Conservation (phyloP, 2,113 vertebrate genomes). For the Corvus moneduloides region DNA sequence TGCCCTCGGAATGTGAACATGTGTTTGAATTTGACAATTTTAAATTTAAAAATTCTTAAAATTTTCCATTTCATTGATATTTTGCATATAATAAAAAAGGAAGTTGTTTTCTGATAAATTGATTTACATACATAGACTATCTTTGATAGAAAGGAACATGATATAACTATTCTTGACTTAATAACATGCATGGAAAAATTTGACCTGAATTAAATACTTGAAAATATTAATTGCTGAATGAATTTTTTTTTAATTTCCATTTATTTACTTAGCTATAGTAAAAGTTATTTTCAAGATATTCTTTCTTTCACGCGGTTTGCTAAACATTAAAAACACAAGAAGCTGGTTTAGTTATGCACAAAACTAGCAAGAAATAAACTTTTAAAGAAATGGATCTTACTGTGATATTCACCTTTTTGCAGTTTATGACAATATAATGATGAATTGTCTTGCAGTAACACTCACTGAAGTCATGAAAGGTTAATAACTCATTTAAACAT, state of each 20-base stretch:
- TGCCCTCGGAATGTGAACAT: background rate
- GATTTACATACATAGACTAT: background rate
- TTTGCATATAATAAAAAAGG: background rate
- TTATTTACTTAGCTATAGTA: background rate
- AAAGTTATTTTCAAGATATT: background rate
- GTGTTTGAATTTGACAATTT: background rate
- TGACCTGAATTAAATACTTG: background rate
- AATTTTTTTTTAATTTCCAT: background rate
- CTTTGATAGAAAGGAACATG: background rate
- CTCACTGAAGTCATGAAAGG: slow-evolving; percentile 52
- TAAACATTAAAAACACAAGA: background rate
- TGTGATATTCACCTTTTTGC: slow-evolving; percentile 35
- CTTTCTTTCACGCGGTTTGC: background rate
- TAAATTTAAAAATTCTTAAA: background rate
- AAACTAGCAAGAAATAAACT: slow-evolving; percentile 24
- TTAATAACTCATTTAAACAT: slow-evolving; percentile 70
- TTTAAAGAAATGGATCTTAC: slow-evolving; percentile 45
- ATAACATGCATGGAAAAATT: background rate
- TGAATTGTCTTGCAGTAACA: slow-evolving; percentile 18
- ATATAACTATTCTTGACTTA: background rate
- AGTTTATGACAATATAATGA: slow-evolving; percentile 26
- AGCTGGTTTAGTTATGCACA: background rate
- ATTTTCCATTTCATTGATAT: background rate
- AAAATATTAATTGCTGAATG: background rate
- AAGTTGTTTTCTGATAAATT: background rate